These are phyloP conservation scores for Lacanobia oleracea DNA, from an alignment of 2,888 invertebrate genomes.

Conservation along the genomic window DNA sequence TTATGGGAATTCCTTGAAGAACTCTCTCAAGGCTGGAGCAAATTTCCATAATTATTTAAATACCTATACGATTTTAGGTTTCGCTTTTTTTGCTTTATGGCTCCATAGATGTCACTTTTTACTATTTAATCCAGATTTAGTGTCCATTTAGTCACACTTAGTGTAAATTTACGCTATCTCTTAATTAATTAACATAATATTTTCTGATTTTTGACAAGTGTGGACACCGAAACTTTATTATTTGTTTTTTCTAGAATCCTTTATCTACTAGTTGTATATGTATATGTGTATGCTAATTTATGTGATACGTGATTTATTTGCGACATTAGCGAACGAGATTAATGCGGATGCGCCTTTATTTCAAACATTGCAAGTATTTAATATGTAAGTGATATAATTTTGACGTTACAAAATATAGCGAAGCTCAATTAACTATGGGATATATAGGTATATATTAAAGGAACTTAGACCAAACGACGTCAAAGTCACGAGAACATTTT, in stretches of 20 bases:
- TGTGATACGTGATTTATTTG: neutral
- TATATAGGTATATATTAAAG: too few relatives aligned
- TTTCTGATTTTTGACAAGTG: conserved; percentile 14
- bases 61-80: conserved; percentile 24
- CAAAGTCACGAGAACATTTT: too few relatives aligned
- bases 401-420: neutral
- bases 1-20: conserved; percentile 60
- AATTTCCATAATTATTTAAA: conserved; percentile 61
- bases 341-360: neutral
- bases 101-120: conserved; percentile 16
- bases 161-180: conserved; percentile 7
- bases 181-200: conserved; percentile 26
- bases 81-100: conserved; percentile 35
- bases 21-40: conserved; percentile 53
- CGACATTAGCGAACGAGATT: neutral
- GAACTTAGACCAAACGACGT: too few relatives aligned
- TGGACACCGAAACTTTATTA: conserved; percentile 3
- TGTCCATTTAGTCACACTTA: conserved; percentile 9
- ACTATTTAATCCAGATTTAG: conserved; percentile 11
- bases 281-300: neutral
- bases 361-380: neutral
- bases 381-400: neutral
- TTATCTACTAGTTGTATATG: neutral
- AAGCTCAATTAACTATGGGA: too few relatives aligned
- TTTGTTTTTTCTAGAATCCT: conserved; percentile 14